phyloP scores from a whole-genome alignment of 2,797 vertebrate species.

The Lithobates pipiens region DNA sequence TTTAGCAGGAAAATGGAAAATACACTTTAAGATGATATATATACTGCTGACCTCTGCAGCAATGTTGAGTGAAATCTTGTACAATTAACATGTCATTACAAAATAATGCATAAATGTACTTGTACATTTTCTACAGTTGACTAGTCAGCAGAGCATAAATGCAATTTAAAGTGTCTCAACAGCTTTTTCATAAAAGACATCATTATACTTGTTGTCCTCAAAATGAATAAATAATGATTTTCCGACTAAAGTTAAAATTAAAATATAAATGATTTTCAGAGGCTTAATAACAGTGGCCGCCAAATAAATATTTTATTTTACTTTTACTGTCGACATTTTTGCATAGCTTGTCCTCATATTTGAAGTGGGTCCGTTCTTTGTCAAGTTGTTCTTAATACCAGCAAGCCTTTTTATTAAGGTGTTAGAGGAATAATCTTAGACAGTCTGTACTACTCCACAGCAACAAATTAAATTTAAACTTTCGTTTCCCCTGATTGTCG shows the following conservation, averaged over 20 bases:
- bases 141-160: slow-evolving; percentile 23
- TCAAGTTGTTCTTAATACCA: neutral
- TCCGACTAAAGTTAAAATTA: slow-evolving; percentile 4
- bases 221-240: slow-evolving; percentile 41
- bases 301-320: neutral
- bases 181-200: slow-evolving; percentile 13
- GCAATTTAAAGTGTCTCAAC: slow-evolving; percentile 11
- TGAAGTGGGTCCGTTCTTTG: neutral
- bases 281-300: neutral
- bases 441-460: neutral
- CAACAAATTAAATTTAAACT: neutral
- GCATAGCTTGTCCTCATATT: neutral
- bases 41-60: slow-evolving; percentile 27
- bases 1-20: too few relatives aligned
- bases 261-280: slow-evolving; percentile 3
- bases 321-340: neutral
- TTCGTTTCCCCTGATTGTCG: neutral
- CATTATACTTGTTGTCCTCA: slow-evolving; percentile 24
- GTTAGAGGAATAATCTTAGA: too few relatives aligned
- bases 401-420: too few relatives aligned
- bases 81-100: slow-evolving; percentile 39
- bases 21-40: neutral
- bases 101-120: slow-evolving; percentile 16
- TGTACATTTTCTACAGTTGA: slow-evolving; percentile 27
- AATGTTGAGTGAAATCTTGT: neutral